phyloP scores from a whole-genome alignment of 2,113 vertebrate species.

The Toxostoma redivivum region DNA sequence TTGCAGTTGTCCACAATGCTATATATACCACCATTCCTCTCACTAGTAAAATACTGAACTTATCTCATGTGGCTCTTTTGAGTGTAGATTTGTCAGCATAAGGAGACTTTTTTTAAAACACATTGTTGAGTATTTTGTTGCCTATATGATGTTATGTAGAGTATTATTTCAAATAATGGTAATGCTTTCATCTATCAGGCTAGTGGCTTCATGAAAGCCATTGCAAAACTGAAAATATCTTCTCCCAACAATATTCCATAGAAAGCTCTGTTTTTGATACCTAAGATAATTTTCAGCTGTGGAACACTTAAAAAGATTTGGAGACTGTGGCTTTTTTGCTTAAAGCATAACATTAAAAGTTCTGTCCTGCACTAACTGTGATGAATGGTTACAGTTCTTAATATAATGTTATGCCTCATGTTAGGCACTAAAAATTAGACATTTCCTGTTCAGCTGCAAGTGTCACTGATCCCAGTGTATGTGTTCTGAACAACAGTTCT shows the following conservation, averaged over 20 bases:
- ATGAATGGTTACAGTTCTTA: not conserved
- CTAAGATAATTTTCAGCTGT: not conserved
- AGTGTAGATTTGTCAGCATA: not conserved
- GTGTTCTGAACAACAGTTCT: not conserved
- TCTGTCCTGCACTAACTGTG: not conserved
- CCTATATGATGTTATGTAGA: not conserved
- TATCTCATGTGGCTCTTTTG: rapidly evolving
- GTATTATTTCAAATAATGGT: not conserved
- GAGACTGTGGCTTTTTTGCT: not conserved
- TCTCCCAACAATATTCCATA: not conserved
- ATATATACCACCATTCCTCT: not conserved
- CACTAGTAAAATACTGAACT: not conserved
- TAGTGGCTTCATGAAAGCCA: not conserved
- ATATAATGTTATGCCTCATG: not conserved
- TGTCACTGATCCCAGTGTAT: not conserved
- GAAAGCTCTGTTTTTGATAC: not conserved
- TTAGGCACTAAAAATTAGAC: not conserved
- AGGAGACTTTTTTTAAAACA: not conserved
- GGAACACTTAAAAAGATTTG: not conserved
- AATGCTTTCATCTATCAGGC: not conserved
- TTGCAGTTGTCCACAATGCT: not conserved
- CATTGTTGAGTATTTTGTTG: not conserved
- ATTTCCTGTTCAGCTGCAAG: not conserved
- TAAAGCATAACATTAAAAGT: not conserved
- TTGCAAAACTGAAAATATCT: not conserved